These are phyloP conservation scores for Phaedon cochleariae DNA, from an alignment of 2,888 invertebrate species.

Conservation along the genomic window DNA sequence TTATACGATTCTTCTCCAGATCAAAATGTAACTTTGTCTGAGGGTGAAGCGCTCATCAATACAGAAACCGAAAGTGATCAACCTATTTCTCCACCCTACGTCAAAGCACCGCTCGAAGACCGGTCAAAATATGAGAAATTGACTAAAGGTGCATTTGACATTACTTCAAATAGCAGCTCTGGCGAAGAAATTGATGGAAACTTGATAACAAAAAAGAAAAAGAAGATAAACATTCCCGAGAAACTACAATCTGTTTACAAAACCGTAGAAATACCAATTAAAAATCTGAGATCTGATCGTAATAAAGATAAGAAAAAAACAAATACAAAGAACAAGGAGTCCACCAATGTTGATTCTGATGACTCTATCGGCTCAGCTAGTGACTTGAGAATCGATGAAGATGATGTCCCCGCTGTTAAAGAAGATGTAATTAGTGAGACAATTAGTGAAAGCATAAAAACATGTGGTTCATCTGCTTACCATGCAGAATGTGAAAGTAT, in stretches of 20 bases:
- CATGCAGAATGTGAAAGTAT: conserved; percentile 78
- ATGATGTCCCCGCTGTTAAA: conserved; percentile 60
- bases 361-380: conserved; percentile 78
- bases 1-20: conserved; percentile 56
- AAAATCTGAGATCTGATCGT: conserved; percentile 64
- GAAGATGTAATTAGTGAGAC: conserved; percentile 65
- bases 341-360: conserved; percentile 66
- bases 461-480: conserved; percentile 75
- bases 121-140: conserved; percentile 83
- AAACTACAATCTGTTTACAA: conserved; percentile 66
- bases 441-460: conserved; percentile 71
- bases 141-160: conserved; percentile 68
- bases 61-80: conserved; percentile 53
- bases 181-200: conserved; percentile 60
- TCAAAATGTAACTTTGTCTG: conserved; percentile 45
- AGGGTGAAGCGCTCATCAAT: conserved; percentile 61
- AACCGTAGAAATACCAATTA: conserved; percentile 62
- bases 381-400: conserved; percentile 70
- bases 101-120: conserved; percentile 73
- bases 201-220: conserved; percentile 58
- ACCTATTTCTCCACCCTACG: conserved; percentile 65
- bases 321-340: conserved; percentile 49
- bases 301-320: conserved; percentile 44
- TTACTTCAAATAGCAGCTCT: conserved; percentile 64
- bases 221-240: conserved; percentile 64